Percentiles rank a stretch among this genome's conserved stretches.
Evolutionary conservation across 2,797 vertebrate species (phyloP).

Genomic region (Periophthalmus magnuspinnatus): DNA sequence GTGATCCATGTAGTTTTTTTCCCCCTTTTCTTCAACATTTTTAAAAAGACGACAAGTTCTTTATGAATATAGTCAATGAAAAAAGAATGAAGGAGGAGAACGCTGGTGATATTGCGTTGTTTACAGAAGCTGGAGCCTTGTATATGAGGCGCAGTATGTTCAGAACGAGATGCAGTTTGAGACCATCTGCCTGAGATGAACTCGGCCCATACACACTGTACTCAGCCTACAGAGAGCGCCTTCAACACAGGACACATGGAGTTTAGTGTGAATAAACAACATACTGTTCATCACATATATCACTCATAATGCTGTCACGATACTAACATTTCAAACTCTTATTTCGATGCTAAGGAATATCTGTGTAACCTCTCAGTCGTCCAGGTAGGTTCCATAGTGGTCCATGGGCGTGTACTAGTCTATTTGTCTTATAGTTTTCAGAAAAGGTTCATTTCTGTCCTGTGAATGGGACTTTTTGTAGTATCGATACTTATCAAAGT

Average conservation of each 20-base stretch:
- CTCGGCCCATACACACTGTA: constrained; percentile 67
- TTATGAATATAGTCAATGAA: not conserved
- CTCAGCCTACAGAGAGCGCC: constrained; percentile 54
- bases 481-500: not conserved
- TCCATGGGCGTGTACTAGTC: no score
- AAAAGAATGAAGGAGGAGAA: not conserved
- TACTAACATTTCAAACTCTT: no score
- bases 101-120: constrained; percentile 58
- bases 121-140: constrained; percentile 68
- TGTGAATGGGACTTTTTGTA: not conserved
- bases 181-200: constrained; percentile 69
- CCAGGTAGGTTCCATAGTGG: no score
- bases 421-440: no score
- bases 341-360: no score
- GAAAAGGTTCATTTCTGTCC: not conserved
- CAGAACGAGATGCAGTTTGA: constrained; percentile 71
- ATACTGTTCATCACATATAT: not conserved
- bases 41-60: not conserved
- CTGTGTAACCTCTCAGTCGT: no score
- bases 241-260: constrained; percentile 13
- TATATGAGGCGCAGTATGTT: constrained; percentile 73
- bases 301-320: not conserved
- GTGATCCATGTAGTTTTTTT: no score
- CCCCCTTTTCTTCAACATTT: not conserved
- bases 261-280: constrained; percentile 9